Conservation (phyloP, 2,888 invertebrate species). For the Pammene aurita region DNA sequence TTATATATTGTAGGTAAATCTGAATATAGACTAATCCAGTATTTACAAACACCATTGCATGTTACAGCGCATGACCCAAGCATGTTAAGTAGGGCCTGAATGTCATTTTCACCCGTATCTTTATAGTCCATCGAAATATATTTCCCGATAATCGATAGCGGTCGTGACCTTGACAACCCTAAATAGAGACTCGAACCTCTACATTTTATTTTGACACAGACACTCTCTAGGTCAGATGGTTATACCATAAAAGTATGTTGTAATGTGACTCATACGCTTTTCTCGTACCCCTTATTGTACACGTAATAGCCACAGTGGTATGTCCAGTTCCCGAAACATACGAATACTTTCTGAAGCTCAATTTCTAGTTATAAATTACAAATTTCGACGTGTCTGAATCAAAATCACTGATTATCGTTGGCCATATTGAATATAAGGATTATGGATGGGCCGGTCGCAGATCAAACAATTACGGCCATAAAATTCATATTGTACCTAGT, state of each 20-base stretch:
- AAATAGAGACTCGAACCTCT: conserved; percentile 12
- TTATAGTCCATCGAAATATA: conserved; percentile 19
- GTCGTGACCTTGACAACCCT: conserved; percentile 22
- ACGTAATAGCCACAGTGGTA: too few relatives aligned
- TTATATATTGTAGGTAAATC: too few relatives aligned
- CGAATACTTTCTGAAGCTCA: not conserved
- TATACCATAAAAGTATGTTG: not conserved
- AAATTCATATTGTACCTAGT: too few relatives aligned
- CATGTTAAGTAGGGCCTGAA: conserved; percentile 4
- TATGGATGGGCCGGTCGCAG: too few relatives aligned
- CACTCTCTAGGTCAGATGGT: not conserved
- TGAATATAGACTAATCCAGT: not conserved
- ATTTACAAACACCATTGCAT: not conserved
- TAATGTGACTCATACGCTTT: not conserved
- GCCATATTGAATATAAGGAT: too few relatives aligned
- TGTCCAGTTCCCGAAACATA: too few relatives aligned
- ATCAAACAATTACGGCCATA: too few relatives aligned
- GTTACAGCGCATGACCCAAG: conserved; percentile 7
- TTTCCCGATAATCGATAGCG: conserved; percentile 15
- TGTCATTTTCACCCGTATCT: conserved; percentile 18
- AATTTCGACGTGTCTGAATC: too few relatives aligned
- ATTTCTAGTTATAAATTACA: not conserved
- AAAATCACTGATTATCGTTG: too few relatives aligned
- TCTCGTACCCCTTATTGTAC: not conserved
- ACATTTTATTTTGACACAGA: conserved; percentile 17